Evolutionary conservation across 2,113 vertebrate genomes (phyloP).

Genomic region (Mola mola): DNA sequence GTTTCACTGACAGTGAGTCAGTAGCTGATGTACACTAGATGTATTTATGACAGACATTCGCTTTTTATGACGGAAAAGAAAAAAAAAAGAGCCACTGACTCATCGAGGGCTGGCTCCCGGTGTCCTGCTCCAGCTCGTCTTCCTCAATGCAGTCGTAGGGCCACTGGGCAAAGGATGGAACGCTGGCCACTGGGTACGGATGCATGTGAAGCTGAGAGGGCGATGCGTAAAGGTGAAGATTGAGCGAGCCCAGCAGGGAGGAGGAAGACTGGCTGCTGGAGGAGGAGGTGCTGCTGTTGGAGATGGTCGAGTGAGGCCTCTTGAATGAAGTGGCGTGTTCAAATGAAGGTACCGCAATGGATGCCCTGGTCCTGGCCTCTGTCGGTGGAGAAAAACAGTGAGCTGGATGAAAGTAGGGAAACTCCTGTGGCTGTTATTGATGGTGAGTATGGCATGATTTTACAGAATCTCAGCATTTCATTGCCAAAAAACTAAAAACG

Average conservation of each 20-base stretch:
- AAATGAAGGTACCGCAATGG: conserved; percentile 76
- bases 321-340: conserved; percentile 81
- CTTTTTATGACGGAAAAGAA: too few species aligned
- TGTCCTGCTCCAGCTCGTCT: conserved; percentile 85
- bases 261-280: conserved; percentile 86
- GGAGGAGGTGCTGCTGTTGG: conserved; percentile 88
- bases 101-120: conserved; percentile 76
- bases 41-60: too few species aligned
- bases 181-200: conserved; percentile 42
- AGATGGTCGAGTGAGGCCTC: conserved; percentile 87
- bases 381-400: conserved; percentile 5
- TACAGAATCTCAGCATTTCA: not conserved
- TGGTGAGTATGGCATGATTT: not conserved
- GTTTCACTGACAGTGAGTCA: too few species aligned
- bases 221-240: conserved; percentile 77
- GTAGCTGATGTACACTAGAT: too few species aligned
- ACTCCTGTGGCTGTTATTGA: conserved; percentile 4
- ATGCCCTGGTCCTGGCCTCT: conserved; percentile 78
- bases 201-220: conserved; percentile 65
- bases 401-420: not conserved
- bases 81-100: conserved; percentile 70
- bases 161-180: conserved; percentile 79
- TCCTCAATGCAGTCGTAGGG: conserved; percentile 85
- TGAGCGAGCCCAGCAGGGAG: conserved; percentile 83
- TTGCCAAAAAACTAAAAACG: too few species aligned